Evolutionary conservation across 2,797 vertebrate genomes (phyloP).

Genomic region (Enteromius afrohamiltoni): DNA sequence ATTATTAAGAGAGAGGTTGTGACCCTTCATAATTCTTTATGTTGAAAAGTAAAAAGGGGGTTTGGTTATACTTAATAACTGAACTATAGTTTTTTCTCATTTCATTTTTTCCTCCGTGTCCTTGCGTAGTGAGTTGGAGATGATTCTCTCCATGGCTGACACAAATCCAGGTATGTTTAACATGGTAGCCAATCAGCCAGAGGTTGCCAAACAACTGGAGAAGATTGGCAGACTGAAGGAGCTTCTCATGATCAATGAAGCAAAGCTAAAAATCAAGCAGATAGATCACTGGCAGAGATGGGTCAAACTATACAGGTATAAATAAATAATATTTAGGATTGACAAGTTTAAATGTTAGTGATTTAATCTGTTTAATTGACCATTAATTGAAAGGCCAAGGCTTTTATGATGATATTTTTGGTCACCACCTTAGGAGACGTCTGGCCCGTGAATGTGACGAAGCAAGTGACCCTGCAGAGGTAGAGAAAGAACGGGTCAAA

Average conservation of each 20-base stretch:
- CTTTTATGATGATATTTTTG: background rate
- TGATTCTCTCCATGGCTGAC: slow-evolving; percentile 88
- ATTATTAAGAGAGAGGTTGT: background rate
- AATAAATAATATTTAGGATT: background rate
- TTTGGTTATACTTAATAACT: background rate
- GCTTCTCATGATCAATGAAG: slow-evolving; percentile 76
- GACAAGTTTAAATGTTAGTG: background rate
- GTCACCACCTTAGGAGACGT: slow-evolving; percentile 72
- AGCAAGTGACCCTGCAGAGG: slow-evolving; percentile 51
- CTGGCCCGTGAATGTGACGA: slow-evolving; percentile 76
- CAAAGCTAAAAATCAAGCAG: slow-evolving; percentile 77
- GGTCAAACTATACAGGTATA: slow-evolving; percentile 83
- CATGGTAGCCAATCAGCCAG: slow-evolving; percentile 78
- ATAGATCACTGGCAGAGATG: slow-evolving; percentile 79
- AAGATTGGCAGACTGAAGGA: slow-evolving; percentile 77
- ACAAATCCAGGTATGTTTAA: slow-evolving; percentile 84
- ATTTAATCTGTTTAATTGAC: background rate
- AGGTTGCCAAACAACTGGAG: slow-evolving; percentile 79
- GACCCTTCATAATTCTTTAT: background rate
- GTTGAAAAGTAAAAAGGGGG: background rate
- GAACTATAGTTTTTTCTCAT: background rate
- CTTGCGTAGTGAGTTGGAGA: slow-evolving; percentile 81
- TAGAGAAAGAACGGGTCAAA: slow-evolving; percentile 69
- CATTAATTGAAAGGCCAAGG: background rate
- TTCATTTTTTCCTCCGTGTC: background rate